Evolutionary conservation across 2,797 vertebrate species (phyloP), one percentile per base, ranked within the genome.

Genomic region (Parotocinclus haroldoi): DNA sequence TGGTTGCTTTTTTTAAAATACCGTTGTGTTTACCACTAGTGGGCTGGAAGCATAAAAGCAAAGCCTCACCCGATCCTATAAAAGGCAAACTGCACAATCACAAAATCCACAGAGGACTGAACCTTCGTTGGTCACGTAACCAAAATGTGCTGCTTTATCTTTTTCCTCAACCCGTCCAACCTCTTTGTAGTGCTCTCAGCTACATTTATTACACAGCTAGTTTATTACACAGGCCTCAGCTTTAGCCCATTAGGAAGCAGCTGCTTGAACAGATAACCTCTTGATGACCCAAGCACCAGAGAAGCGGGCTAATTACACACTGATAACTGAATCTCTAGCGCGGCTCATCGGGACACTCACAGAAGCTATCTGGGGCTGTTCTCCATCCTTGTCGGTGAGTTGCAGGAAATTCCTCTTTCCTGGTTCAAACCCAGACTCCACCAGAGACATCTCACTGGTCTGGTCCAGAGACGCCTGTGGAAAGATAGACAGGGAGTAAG

Each of bases 361-460:
- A 19, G 91, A 89, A 64, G 85, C 81, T 66, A 92, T 80, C 57
- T 93, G 96, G 69, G 96, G 97, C 83, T 98, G 96, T 79, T 96
- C 95, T 78, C 97, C 96, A 74, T 96, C 94, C 89, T 93, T 98
- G 85, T 99, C 96, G 7, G 91, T 93, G 62, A 99, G 86, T 66
- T 96, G 95, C 52, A 99, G 89, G 66, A 96, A 99, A 83, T 98
- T 98, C 83, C 87, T 96, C 82, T 98, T 99, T 64, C 95, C 95
- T 44, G 95, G 84, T 77, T 97, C 94, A 89, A 99, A 99, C 70
- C 92, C 92, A 76, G 93, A 92, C 78, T 96, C 92, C 57, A 92
- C 87, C 80, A 99, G 88, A 72, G 94, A 88, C 88, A 90, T 93
- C 68, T 95, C 93, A 88, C 91, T 93, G 81, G 85, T 89, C 67